A percentile compares a stretch with the other conserved stretches of the same genome.
These are phyloP conservation scores for Esox niger DNA, from an alignment of 2,113 vertebrate genomes.

Conservation along the genomic window DNA sequence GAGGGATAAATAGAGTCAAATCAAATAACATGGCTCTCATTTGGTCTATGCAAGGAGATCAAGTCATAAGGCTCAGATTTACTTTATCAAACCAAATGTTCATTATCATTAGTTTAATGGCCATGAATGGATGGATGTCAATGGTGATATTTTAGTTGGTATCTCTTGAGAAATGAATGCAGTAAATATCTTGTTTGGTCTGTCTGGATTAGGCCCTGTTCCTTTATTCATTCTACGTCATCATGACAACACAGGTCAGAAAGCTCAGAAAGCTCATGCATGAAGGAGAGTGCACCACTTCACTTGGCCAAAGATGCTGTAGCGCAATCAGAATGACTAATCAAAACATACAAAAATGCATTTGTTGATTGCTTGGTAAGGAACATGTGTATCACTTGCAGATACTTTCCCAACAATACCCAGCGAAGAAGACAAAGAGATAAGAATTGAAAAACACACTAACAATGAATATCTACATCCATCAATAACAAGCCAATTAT, in stretches of 20 bases:
- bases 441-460: too few relatives aligned
- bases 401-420: too few relatives aligned
- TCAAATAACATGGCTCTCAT: slow-evolving; percentile 2
- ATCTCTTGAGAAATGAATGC: slow-evolving; percentile 44
- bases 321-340: slow-evolving; percentile 70
- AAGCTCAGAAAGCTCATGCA: slow-evolving; percentile 27
- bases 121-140: slow-evolving; percentile 35
- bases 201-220: slow-evolving; percentile 54
- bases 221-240: slow-evolving; percentile 59
- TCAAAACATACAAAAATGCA: too few relatives aligned
- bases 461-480: too few relatives aligned
- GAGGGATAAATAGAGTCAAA: slow-evolving; percentile 23
- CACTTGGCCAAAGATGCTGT: slow-evolving; percentile 70
- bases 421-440: too few relatives aligned
- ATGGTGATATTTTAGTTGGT: slow-evolving; percentile 45
- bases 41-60: slow-evolving; percentile 1
- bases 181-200: slow-evolving; percentile 21
- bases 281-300: slow-evolving; percentile 71
- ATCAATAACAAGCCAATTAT: too few relatives aligned
- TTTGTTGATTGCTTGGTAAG: too few relatives aligned
- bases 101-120: slow-evolving; percentile 30
- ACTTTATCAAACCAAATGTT: slow-evolving; percentile 16
- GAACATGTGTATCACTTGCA: too few relatives aligned
- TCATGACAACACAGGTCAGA: slow-evolving; percentile 61
- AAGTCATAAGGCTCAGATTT: slow-evolving; percentile 11